Evolutionary conservation across 2,888 invertebrate genomes (phyloP), one percentile per base, ranked within the genome.

Genomic region (Sussaba pulchella): DNA sequence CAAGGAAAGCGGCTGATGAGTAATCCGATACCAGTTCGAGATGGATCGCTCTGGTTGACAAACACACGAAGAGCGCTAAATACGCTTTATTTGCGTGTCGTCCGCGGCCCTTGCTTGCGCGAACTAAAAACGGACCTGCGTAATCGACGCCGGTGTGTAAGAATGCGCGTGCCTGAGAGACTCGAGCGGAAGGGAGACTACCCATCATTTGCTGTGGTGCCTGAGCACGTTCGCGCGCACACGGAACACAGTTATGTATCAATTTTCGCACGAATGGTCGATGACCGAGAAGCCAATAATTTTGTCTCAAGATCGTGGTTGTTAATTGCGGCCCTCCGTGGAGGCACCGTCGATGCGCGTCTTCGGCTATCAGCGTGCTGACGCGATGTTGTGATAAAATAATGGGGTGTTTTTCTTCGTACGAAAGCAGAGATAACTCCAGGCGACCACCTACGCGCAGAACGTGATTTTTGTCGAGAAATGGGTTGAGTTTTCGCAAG

Each of bases 301-400:
- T 41, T 9, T 67, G 72, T 1, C 72, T 26, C 1, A 82, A n/a
- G 1, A 71, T n/a, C 1, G 73, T 66, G n/a, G 26, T 12, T 0
- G 74, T 73, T 0, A 84, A 19, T 36, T 76, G 73, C 2, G 47
- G 9, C 8, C 82, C 81, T 19, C 78, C 76, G 19, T 82, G 82
- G 2, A 82, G 71, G 0, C 52, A 52, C 1, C 59, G 36, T 2
- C 31, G n/a, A 39, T 83, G 82, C 0, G 59, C 69, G 6, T 66
- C 12, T n/a, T 8, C 2, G 2, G 61, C 69, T 26, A 74, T 54
- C 0, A 74, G 61, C 10, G 26, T 8, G 12, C 43, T 54, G 1
- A 78, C 12, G 4, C 26, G 41, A 21, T 76, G 59, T 10, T 47
- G 12, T 0, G 80, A 59, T 0, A 83, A 41, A 1, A 82, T 67